Evolutionary conservation across 2,888 invertebrate genomes (phyloP).

Genomic region (Eupithecia insigniata): DNA sequence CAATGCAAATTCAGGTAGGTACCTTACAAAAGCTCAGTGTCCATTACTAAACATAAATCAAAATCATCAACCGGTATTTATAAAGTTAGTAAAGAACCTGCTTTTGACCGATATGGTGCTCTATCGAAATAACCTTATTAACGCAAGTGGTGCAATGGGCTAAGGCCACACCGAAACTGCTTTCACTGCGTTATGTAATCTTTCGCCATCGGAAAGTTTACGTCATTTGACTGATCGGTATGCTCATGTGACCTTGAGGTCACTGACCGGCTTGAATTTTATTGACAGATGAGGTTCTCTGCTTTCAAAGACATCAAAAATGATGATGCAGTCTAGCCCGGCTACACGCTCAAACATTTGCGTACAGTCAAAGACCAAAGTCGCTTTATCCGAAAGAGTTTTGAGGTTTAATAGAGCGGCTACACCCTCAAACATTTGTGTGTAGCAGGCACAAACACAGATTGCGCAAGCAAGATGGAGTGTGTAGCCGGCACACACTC

Average conservation of each 20-base stretch:
- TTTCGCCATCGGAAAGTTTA: conserved; percentile 33
- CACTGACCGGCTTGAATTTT: conserved; percentile 13
- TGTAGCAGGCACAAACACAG: no score
- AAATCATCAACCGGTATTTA: conserved; percentile 1
- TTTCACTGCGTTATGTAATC: conserved; percentile 66
- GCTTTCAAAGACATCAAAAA: background rate
- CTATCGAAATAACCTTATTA: conserved; percentile 50
- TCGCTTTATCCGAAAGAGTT: background rate
- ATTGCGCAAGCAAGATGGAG: no score
- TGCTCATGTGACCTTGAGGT: conserved; percentile 22
- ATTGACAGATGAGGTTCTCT: background rate
- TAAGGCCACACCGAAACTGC: conserved; percentile 72
- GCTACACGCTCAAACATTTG: no score
- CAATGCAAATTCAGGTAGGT: no score
- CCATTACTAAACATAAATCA: conserved; percentile 9
- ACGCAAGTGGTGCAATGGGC: conserved; percentile 61
- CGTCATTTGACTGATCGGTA: conserved; percentile 21
- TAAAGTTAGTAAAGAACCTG: conserved; percentile 39
- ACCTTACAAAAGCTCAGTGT: background rate
- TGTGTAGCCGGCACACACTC: no score
- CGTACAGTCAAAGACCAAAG: background rate
- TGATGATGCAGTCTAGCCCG: background rate
- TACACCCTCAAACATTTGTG: no score
- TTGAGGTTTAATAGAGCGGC: background rate
- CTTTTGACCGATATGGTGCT: conserved; percentile 41